These are phyloP conservation scores for Vanessa cardui DNA, from an alignment of 2,888 invertebrate genomes.

Conservation along the genomic window DNA sequence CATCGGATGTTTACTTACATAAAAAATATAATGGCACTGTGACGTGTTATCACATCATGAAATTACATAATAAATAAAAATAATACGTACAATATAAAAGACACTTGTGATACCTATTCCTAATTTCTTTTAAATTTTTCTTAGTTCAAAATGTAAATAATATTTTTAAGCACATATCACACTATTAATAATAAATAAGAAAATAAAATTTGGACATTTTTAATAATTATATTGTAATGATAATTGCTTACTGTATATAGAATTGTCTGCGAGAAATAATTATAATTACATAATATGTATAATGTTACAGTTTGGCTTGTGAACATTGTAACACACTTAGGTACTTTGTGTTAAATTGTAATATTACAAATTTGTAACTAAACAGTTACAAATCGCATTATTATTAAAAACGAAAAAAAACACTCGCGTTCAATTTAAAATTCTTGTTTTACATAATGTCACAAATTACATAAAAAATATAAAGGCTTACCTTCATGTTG, in stretches of 20 bases:
- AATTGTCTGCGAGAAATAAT: background rate
- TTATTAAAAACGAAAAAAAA: background rate
- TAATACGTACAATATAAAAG: background rate
- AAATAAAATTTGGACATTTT: background rate
- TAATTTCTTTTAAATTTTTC: background rate
- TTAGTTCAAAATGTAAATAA: constrained; percentile 6
- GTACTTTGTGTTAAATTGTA: background rate
- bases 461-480: background rate
- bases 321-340: too few species aligned
- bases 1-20: too few species aligned
- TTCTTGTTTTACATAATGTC: background rate
- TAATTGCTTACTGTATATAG: background rate
- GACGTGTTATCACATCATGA: too few species aligned
- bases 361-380: background rate
- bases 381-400: too few species aligned
- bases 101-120: constrained; percentile 8
- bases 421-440: background rate
- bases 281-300: background rate
- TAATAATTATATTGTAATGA: background rate
- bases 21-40: too few species aligned
- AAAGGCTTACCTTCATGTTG: background rate
- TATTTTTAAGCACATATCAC: constrained; percentile 5
- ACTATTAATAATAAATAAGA: background rate
- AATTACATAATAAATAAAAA: background rate
- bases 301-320: too few species aligned